Conservation (phyloP, 2,888 invertebrate species). For the Operophtera brumata region DNA sequence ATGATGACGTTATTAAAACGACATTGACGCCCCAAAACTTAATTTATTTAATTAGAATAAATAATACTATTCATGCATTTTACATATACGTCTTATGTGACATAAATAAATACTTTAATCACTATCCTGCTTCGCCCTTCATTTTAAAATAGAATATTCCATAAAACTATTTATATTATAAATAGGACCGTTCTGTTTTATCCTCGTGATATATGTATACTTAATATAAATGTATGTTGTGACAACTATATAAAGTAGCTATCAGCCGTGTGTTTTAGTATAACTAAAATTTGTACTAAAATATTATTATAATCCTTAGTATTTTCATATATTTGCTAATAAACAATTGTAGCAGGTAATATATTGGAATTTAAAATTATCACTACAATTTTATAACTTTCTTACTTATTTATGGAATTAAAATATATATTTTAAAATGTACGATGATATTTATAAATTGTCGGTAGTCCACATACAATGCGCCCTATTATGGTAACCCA, state of each 20-base stretch:
- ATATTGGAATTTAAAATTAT: background rate
- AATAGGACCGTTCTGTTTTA: background rate
- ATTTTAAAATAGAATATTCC: background rate
- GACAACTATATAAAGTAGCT: too few relatives aligned
- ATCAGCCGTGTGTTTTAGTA: background rate
- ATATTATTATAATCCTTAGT: background rate
- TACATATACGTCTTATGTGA: background rate
- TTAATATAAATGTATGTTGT: too few relatives aligned
- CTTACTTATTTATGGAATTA: background rate
- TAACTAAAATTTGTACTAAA: background rate
- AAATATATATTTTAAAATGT: too few relatives aligned
- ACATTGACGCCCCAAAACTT: conserved; percentile 19
- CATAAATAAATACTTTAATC: conserved; percentile 3
- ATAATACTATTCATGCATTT: conserved; percentile 1
- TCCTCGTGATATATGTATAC: background rate
- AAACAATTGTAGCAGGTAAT: background rate
- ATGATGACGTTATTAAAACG: conserved; percentile 1
- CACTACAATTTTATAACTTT: background rate
- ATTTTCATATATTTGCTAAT: background rate
- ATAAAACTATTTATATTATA: background rate
- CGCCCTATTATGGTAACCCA: background rate
- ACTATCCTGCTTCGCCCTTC: background rate
- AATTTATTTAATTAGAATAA: conserved; percentile 19
- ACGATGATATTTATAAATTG: too few relatives aligned
- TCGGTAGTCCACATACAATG: too few relatives aligned